These are phyloP conservation scores for Sphaerodactylus townsendi DNA, from an alignment of 2,113 vertebrate species.

Conservation along the genomic window DNA sequence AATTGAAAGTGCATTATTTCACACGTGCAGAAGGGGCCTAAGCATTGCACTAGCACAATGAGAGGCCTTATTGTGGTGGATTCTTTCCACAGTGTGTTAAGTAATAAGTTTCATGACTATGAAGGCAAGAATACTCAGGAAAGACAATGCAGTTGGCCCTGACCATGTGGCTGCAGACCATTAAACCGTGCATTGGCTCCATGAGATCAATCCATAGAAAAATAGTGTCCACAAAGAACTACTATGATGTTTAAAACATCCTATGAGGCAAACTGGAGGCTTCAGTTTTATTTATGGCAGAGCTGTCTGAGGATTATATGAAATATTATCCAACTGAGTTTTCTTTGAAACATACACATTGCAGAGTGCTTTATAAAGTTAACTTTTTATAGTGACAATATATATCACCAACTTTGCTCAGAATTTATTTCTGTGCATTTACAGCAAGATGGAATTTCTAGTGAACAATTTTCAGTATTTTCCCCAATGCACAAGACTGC, in stretches of 20 bases:
- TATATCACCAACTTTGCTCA: not conserved
- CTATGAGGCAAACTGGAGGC: not conserved
- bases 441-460: constrained; percentile 17
- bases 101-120: not conserved
- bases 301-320: not conserved
- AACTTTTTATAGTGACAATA: not conserved
- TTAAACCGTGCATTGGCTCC: not conserved
- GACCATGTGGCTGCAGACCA: not conserved
- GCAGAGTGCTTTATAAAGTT: not conserved
- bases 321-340: not conserved
- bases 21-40: too few species aligned
- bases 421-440: constrained; percentile 15
- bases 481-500: constrained; percentile 20
- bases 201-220: not conserved
- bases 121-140: too few species aligned
- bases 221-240: not conserved
- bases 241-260: not conserved
- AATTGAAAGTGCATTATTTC: too few species aligned
- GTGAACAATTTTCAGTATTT: fast-evolving
- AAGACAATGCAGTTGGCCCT: too few species aligned
- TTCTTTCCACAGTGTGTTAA: not conserved
- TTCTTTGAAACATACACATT: not conserved
- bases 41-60: not conserved
- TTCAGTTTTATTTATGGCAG: not conserved
- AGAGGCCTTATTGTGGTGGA: not conserved